Evolutionary conservation across 2,797 vertebrate species (phyloP), one percentile per base, ranked within the genome.

Genomic region (Gorsachius magnificus): DNA sequence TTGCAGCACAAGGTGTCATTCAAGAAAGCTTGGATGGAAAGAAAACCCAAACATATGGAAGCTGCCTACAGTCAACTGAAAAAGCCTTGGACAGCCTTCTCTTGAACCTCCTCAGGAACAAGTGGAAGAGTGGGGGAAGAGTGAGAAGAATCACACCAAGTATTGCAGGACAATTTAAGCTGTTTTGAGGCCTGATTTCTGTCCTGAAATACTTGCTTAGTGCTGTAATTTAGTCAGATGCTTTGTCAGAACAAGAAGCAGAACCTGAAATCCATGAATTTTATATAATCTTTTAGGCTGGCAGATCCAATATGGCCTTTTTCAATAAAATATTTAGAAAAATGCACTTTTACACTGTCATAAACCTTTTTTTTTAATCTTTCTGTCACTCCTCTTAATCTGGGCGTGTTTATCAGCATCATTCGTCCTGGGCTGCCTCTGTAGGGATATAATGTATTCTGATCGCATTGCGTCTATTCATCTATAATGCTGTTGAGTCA

Each of bases 111-210:
- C 17, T 41, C 45, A 29, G 61, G 28, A 95, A 84, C 1, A 5
- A 83, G 50, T 45, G 64, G 26, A 93, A 90, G 56, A 50, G 36
- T 58, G 46, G 63, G 33, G n/a, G 70, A 93, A 87, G 75, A 89
- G 86, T 74, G 86, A 94, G 81, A 94, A 95, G 64, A 87, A 89
- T 79, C 66, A 63, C 86, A 96, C 46, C 9, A 11, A 96, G 83
- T 26, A n/a, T 72, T 94, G 75, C 58, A 90, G 92, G 56, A 83
- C 70, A 83, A 61, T 69, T 90, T 83, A 72, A 90, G 35, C 33
- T 80, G n/a, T 19, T 92, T 63, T 61, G 38, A 95, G 78, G 60
- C 36, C 71, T 48, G 76, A 90, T 76, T 91, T 93, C 71, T 79
- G 28, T 46, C 64, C 75, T 78, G 75, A 46, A 87, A 70, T 63